A percentile compares a stretch with the other conserved stretches of the same genome.
phyloP scores from a whole-genome alignment of 2,113 vertebrate genomes.

The Eleginops maclovinus region DNA sequence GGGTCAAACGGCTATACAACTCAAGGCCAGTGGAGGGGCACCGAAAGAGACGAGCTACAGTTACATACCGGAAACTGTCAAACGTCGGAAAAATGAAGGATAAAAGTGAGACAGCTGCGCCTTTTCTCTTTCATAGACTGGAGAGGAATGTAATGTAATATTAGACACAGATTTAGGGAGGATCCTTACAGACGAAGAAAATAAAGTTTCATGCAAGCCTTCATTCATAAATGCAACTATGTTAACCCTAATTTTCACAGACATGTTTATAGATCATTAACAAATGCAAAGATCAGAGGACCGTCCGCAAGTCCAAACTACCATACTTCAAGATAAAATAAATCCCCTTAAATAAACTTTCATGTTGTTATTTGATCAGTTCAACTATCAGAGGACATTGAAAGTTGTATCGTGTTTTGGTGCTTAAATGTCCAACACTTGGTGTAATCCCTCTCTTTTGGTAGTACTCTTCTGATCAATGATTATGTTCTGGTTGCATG shows the following conservation, averaged over 20 bases:
- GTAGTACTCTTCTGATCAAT: neutral
- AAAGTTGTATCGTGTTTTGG: too few species aligned
- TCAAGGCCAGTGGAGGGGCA: conserved; percentile 27
- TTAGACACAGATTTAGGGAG: conserved; percentile 39
- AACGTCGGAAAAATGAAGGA: conserved; percentile 13
- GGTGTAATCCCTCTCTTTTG: neutral
- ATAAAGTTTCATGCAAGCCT: conserved; percentile 17
- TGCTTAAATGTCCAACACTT: neutral
- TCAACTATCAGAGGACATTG: too few species aligned
- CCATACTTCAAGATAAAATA: too few species aligned
- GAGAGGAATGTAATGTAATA: conserved; percentile 47
- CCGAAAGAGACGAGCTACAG: conserved; percentile 11
- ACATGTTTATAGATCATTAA: too few species aligned
- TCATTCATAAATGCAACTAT: neutral
- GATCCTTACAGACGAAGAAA: conserved; percentile 19
- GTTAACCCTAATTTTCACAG: too few species aligned
- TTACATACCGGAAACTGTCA: conserved; percentile 26
- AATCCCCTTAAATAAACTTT: too few species aligned
- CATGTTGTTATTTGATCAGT: too few species aligned
- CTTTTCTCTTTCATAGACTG: conserved; percentile 36
- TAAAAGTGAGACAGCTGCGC: conserved; percentile 37
- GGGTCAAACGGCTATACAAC: conserved; percentile 26
- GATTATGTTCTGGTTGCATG: neutral
- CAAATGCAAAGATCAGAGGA: too few species aligned
- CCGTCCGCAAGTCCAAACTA: too few species aligned